A percentile compares a stretch with the other conserved stretches of the same genome.
Conservation (phyloP, 2,797 vertebrate genomes). For the Trachurus trachurus region DNA sequence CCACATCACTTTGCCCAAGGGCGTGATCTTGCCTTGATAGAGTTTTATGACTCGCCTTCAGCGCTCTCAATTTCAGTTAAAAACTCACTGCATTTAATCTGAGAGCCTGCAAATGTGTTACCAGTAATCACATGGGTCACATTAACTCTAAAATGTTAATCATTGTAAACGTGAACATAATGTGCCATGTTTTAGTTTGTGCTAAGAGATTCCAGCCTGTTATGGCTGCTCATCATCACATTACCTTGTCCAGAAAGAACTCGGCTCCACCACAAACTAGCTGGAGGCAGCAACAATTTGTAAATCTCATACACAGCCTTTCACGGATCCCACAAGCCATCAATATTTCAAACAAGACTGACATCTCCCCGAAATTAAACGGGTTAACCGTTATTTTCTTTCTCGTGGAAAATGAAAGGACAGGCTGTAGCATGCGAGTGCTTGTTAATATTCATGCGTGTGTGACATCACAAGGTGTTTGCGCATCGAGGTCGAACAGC, state of each 20-base stretch:
- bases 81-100: constrained; percentile 49
- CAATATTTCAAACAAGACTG: constrained; percentile 56
- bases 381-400: constrained; percentile 19
- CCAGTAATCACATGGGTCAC: constrained; percentile 24
- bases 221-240: not conserved
- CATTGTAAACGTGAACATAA: not conserved
- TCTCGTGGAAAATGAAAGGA: constrained; percentile 17
- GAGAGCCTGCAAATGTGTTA: constrained; percentile 23
- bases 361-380: constrained; percentile 21
- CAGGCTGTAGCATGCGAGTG: not conserved
- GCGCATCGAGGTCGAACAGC: constrained; percentile 18
- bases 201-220: not conserved
- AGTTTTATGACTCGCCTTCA: constrained; percentile 49
- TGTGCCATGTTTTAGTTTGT: not conserved
- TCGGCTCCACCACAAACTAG: constrained; percentile 11
- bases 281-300: constrained; percentile 37
- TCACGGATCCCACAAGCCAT: constrained; percentile 41
- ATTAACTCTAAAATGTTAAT: constrained; percentile 1
- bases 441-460: constrained; percentile 46
- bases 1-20: constrained; percentile 68
- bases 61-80: constrained; percentile 51
- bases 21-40: constrained; percentile 63
- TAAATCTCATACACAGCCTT: constrained; percentile 38
- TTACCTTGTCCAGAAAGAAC: not conserved
- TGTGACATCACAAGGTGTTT: constrained; percentile 64